Conservation (phyloP, 2,888 invertebrate species). For the Trachelus stipa region DNA sequence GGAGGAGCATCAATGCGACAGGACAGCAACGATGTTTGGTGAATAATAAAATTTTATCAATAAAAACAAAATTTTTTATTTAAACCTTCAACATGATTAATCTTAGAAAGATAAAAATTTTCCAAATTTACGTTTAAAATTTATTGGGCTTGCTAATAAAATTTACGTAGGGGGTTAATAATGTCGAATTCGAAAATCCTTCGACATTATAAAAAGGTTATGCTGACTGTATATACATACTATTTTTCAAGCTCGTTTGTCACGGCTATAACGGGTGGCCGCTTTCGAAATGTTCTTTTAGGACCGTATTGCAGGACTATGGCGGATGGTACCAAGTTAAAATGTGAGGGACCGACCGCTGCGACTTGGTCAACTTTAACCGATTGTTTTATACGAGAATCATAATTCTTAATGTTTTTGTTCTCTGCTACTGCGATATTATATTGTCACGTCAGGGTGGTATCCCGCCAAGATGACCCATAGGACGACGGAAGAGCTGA, state of each 20-base stretch:
- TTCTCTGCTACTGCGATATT: neutral
- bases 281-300: neutral
- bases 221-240: neutral
- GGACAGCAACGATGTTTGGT: neutral
- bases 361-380: neutral
- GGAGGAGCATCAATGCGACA: neutral
- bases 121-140: too few relatives aligned
- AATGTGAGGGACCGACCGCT: neutral
- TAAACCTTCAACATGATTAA: too few relatives aligned
- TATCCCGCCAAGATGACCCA: neutral
- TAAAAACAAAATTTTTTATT: neutral
- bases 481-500: neutral
- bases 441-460: neutral
- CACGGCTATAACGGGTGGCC: neutral
- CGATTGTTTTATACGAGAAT: neutral
- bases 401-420: neutral
- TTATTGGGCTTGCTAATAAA: too few relatives aligned
- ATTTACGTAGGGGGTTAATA: too few relatives aligned
- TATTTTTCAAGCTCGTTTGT: neutral
- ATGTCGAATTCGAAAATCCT: neutral
- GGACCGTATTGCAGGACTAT: neutral
- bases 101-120: too few relatives aligned
- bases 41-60: neutral
- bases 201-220: neutral
- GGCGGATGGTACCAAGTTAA: neutral